Conservation (phyloP, 2,797 vertebrate genomes). For the Propithecus deckenii region DNA sequence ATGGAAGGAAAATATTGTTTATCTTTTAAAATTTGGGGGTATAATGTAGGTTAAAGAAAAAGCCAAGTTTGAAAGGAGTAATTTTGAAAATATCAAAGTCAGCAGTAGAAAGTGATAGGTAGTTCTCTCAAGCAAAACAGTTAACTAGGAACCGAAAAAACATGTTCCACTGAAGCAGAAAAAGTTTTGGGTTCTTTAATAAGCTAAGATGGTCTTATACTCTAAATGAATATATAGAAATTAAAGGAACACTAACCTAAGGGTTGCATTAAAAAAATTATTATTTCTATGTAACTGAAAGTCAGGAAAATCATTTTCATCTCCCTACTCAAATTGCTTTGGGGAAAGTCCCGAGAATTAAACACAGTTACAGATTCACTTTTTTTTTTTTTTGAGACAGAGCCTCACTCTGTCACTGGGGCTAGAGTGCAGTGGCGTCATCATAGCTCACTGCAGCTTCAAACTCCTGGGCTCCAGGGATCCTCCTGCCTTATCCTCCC, state of each 20-base stretch:
- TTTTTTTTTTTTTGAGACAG: not conserved
- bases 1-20: not conserved
- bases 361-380: not conserved
- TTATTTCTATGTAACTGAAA: not conserved
- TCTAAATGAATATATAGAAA: not conserved
- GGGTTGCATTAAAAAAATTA: not conserved
- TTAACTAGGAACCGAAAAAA: not conserved
- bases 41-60: not conserved
- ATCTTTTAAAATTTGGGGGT: not conserved
- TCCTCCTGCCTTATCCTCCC: no score
- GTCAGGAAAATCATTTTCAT: not conserved
- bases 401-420: no score
- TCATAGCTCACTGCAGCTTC: no score
- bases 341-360: not conserved
- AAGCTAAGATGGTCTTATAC: not conserved
- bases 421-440: no score
- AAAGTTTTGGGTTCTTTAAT: not conserved
- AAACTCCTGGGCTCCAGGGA: no score
- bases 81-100: conserved; percentile 6
- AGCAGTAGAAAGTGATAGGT: not conserved
- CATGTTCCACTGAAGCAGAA: not conserved
- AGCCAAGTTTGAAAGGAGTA: not conserved
- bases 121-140: not conserved
- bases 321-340: not conserved
- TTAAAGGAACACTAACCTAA: not conserved